Evolutionary conservation across 2,797 vertebrate genomes (phyloP).

Genomic region (Neosilurus hyrtlii): DNA sequence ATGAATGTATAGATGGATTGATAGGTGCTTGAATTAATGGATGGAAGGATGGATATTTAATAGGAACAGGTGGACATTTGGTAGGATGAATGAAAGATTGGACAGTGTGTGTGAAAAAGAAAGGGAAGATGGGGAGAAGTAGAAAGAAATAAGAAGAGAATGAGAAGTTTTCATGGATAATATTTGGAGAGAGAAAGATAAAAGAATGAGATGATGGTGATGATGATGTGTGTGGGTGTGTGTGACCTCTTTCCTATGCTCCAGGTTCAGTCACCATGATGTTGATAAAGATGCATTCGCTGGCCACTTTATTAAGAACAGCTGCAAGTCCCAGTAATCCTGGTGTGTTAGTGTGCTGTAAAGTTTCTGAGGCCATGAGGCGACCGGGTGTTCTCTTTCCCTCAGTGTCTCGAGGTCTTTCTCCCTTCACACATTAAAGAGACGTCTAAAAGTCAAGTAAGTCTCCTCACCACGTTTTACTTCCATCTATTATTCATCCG

Average conservation of each 20-base stretch:
- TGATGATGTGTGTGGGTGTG: neutral
- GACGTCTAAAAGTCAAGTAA: slow-evolving; percentile 45
- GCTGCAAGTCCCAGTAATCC: neutral
- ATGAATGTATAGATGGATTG: no score
- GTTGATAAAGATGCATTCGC: neutral
- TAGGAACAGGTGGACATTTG: no score
- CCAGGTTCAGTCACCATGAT: neutral
- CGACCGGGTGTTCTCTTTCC: neutral
- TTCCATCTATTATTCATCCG: slow-evolving; percentile 52
- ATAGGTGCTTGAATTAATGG: no score
- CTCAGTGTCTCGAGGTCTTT: neutral
- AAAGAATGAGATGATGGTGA: no score
- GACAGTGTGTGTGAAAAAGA: no score
- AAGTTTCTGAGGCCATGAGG: neutral
- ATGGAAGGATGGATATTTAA: no score
- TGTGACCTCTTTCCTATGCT: neutral
- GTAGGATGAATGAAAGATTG: no score
- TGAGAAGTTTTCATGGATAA: neutral
- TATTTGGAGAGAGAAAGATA: neutral
- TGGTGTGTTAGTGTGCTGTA: no score
- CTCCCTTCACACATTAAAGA: slow-evolving; percentile 4
- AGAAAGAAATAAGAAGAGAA: neutral
- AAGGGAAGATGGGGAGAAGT: no score
- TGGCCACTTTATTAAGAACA: neutral
- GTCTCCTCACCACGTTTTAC: slow-evolving; percentile 32